Evolutionary conservation across 1,140 invertebrate genomes (phyloP), one percentile per base, ranked within the genome.

Genomic region (Trichoplusia ni): DNA sequence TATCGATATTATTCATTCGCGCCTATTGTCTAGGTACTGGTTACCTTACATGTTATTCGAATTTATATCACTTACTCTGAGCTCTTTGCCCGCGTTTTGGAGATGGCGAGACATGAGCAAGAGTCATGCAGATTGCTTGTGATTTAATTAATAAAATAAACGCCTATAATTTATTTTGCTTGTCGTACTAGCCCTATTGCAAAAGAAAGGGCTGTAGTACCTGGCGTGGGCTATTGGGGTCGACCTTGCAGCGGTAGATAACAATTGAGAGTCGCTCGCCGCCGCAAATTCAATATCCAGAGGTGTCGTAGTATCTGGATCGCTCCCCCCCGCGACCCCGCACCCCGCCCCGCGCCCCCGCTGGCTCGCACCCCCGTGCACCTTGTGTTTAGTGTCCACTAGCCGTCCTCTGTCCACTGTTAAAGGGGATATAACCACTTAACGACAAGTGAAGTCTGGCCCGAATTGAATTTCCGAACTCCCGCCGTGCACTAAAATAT

Each of bases 351-450:
- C 11, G 46, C 29, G 53, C 64, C 11, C 35, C 69, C 54, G n/a
- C n/a, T n/a, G n/a, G n/a, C 69, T 73, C 62, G 62, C 29, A 31
- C 53, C 11, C 56, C 31, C 29, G 27, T 25, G 56, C 79, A 75
- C 74, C 77, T 82, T 77, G 79, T 79, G 79, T 81, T 79, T 79
- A 82, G 76, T 75, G 78, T 77, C 77, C 82, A 79, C 67, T 74
- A 42, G 47, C 73, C 69, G 47, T 64, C 73, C 78, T 49, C 72
- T 70, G 77, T 74, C 76, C 72, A 59, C 65, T 69, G 73, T 77
- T 77, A 67, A 67, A 77, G 82, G 82, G 82, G 79, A 87, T 86
- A 89, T 85, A 83, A 89, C 84, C 86, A 89, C 86, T 89, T 87
- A 89, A 85, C 86, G 81, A 73, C 72, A 77, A 80, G 70, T 73